Evolutionary conservation across 2,888 invertebrate species (phyloP).

Genomic region (Adineta ricciae): DNA sequence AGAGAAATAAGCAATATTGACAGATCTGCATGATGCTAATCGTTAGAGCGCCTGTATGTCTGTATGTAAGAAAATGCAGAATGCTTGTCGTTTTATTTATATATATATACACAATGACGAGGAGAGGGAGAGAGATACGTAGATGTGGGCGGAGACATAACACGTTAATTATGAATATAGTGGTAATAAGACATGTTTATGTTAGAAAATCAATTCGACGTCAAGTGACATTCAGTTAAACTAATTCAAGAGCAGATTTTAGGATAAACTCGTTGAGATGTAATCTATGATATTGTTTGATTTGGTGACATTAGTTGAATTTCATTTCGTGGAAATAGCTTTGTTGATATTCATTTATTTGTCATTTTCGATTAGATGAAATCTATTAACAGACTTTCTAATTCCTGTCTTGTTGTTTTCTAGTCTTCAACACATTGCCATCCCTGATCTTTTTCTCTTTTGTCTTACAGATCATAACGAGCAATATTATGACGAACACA

Average conservation of each 20-base stretch:
- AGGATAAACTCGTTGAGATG: no score
- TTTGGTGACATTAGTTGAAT: background rate
- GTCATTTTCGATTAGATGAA: no score
- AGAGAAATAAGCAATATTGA: background rate
- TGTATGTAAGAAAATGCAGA: background rate
- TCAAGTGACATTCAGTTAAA: background rate
- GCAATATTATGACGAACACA: background rate
- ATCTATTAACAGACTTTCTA: no score
- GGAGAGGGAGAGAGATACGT: background rate
- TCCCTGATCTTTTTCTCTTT: background rate
- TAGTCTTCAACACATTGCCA: background rate
- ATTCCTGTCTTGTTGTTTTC: background rate
- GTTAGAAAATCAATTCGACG: background rate
- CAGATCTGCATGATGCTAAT: background rate
- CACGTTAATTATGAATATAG: background rate
- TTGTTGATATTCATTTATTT: no score
- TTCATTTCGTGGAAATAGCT: background rate
- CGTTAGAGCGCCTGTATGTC: background rate
- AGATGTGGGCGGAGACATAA: background rate
- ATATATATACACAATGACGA: no score
- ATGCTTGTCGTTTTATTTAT: background rate
- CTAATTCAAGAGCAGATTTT: no score
- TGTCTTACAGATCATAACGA: background rate
- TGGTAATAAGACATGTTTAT: background rate
- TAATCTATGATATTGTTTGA: background rate